Base-by-base conservation (phyloP, 1,140 invertebrate species). In the Drusus annulatus region DNA sequence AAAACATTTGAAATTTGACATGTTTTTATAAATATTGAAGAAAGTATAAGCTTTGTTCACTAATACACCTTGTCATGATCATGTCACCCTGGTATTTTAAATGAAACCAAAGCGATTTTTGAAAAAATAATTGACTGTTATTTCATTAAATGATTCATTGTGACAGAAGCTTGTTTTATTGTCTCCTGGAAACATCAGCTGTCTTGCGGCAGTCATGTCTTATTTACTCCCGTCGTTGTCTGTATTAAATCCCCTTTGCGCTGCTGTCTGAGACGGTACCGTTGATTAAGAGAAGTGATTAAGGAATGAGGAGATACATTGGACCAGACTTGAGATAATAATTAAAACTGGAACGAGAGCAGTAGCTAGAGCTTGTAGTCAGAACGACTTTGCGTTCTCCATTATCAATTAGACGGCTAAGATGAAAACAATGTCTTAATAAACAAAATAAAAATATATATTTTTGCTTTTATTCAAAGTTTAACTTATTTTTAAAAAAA, bases 281-380 rank as follows among this genome's bases (percentile, higher is more conserved):
- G 78, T 75, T 79, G 78, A 79, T 79, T 79, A 74, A 79, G 69
- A 74, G 78, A 54, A 36, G 69, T 65, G 71, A 79, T 79, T 75
- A 74, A 75, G 69, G 68, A 79, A 79, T 54, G 60, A 73, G 78
- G 21, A 79, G 69, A 75, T 79, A 79, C 78, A 74, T 62, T 23
- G 68, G 17, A 45, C 69, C 58, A 52, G 78, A 79, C 78, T 65
- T 21, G 69, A 79, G 78, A 79, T 79, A 79, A 79, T 79, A 79
- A 79, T 79, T 79, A 75, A 79, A 75, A 58, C 78, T 79, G 68
- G 78, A 73, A 74, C 56, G 54, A 65, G 36, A 58, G 78, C 23
- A 45, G 71, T 51, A 63, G 78, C 68, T 56, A 36, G 23, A 52
- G 62, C 76, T 54, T 51, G 17, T 31, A n/a, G 45, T 23, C 56